phyloP scores from a whole-genome alignment of 2,113 vertebrate species.

The Xyrauchen texanus region DNA sequence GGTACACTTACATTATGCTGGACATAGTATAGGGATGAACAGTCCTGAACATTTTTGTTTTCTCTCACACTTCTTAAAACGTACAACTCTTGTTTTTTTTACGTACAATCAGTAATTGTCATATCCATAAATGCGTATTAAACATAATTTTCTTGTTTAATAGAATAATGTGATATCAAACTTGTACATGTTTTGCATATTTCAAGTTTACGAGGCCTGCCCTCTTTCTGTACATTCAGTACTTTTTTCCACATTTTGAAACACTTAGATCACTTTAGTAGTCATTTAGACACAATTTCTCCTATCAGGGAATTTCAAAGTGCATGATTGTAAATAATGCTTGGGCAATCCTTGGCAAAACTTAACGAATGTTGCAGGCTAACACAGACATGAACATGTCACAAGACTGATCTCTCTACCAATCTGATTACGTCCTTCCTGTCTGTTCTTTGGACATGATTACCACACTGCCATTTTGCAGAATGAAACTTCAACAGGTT shows the following conservation, averaged over 20 bases:
- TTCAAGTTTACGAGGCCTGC: neutral
- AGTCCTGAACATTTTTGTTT: neutral
- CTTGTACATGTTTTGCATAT: neutral
- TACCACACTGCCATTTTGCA: too few relatives aligned
- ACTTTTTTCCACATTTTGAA: neutral
- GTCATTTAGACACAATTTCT: neutral
- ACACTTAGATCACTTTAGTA: neutral
- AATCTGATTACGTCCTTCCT: neutral
- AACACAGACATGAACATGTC: neutral
- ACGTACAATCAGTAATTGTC: neutral
- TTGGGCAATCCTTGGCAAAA: too few relatives aligned
- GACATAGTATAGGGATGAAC: neutral
- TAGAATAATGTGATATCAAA: neutral
- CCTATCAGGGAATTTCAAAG: neutral
- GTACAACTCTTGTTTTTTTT: too few relatives aligned
- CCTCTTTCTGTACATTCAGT: neutral
- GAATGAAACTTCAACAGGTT: neutral
- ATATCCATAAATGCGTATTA: too few relatives aligned
- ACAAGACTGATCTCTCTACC: too few relatives aligned
- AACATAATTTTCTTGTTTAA: neutral
- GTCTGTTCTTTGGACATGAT: too few relatives aligned
- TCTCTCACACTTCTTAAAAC: neutral
- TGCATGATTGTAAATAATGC: too few relatives aligned
- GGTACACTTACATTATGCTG: neutral
- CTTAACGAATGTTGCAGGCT: neutral